These are phyloP conservation scores for Bambusicola thoracicus DNA, from an alignment of 2,113 vertebrate species.

Conservation along the genomic window DNA sequence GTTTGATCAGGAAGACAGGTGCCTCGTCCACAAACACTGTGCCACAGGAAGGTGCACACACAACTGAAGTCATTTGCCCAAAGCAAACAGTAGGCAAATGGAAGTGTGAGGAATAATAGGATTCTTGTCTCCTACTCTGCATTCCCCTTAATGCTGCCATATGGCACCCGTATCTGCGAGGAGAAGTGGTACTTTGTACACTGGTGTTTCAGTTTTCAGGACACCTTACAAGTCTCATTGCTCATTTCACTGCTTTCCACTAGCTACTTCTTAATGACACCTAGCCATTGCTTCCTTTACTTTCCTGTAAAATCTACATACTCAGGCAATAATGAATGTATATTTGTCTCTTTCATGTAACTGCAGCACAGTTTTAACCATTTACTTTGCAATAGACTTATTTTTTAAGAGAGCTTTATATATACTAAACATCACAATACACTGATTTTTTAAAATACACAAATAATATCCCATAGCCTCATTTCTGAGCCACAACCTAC, in stretches of 20 bases:
- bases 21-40: background rate
- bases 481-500: slow-evolving; percentile 1
- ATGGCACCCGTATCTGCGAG: slow-evolving; percentile 61
- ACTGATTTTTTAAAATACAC: background rate
- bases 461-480: background rate
- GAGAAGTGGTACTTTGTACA: slow-evolving; percentile 67
- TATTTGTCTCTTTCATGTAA: slow-evolving; percentile 72
- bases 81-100: slow-evolving; percentile 46
- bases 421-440: background rate
- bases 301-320: slow-evolving; percentile 57
- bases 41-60: background rate
- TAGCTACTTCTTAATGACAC: slow-evolving; percentile 61
- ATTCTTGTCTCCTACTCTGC: slow-evolving; percentile 21
- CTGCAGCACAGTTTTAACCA: slow-evolving; percentile 43
- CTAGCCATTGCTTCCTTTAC: slow-evolving; percentile 54
- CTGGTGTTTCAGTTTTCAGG: slow-evolving; percentile 71
- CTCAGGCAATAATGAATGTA: slow-evolving; percentile 63
- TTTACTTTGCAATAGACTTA: slow-evolving; percentile 62
- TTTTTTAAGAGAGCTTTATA: slow-evolving; percentile 23
- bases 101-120: slow-evolving; percentile 52
- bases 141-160: slow-evolving; percentile 41
- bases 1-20: background rate
- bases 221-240: slow-evolving; percentile 73
- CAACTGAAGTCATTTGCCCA: slow-evolving; percentile 14
- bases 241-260: slow-evolving; percentile 56